phyloP scores from a whole-genome alignment of 2,888 invertebrate species.

The Aleiodes testaceus region DNA sequence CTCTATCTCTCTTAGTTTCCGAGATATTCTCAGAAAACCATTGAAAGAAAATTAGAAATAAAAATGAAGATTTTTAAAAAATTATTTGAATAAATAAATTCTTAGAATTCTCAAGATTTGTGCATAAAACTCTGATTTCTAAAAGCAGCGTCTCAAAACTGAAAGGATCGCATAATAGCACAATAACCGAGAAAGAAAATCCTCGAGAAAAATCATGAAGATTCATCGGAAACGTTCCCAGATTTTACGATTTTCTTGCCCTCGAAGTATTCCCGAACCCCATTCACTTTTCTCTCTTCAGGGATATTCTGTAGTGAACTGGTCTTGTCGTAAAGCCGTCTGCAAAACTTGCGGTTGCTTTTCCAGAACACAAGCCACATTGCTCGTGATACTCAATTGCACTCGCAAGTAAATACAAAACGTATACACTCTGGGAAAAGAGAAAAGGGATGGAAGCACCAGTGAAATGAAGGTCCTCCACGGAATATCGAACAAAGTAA shows the following conservation, averaged over 20 bases:
- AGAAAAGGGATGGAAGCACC: too few species aligned
- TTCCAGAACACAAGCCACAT: conserved; percentile 1
- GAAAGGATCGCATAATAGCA: too few species aligned
- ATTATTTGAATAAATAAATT: too few species aligned
- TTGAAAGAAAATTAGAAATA: too few species aligned
- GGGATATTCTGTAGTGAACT: not conserved
- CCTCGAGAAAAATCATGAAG: not conserved
- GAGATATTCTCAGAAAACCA: too few species aligned
- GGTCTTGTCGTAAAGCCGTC: conserved; percentile 11
- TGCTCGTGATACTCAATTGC: conserved; percentile 3
- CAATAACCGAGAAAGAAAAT: not conserved
- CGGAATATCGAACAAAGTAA: not conserved
- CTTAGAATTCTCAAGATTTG: too few species aligned
- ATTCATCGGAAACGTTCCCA: conserved; percentile 27
- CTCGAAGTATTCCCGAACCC: conserved; percentile 26
- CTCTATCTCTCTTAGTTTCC: too few species aligned
- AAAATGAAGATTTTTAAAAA: too few species aligned
- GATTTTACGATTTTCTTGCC: conserved; percentile 44
- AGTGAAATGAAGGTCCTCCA: not conserved
- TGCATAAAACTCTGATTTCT: too few species aligned
- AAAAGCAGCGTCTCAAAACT: too few species aligned
- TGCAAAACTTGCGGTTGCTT: conserved; percentile 15
- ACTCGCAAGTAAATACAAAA: not conserved
- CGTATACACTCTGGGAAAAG: not conserved
- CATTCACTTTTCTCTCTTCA: conserved; percentile 6